phyloP scores from a whole-genome alignment of 2,797 vertebrate genomes.

The Coilia nasus region DNA sequence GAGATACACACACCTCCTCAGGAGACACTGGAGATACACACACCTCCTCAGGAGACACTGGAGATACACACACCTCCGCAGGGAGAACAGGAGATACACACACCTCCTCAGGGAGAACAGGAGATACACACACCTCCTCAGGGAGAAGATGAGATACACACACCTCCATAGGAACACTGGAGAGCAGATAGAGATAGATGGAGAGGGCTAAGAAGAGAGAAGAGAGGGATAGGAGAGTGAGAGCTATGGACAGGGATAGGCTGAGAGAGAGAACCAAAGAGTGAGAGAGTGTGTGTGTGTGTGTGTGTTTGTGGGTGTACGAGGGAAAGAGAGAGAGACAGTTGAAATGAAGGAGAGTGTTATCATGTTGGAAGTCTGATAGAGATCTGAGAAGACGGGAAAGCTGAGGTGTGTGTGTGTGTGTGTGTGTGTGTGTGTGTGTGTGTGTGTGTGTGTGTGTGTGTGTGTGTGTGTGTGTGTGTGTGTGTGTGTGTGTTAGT shows the following conservation, averaged over 20 bases:
- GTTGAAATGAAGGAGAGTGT: background rate
- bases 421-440: conserved; percentile 18
- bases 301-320: too few relatives aligned
- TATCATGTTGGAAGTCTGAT: background rate
- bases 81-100: background rate
- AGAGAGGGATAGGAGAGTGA: too few relatives aligned
- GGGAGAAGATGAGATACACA: too few relatives aligned
- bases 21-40: too few relatives aligned
- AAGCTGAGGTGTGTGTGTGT: background rate
- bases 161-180: too few relatives aligned
- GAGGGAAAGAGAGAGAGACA: background rate
- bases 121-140: background rate
- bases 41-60: background rate
- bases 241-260: too few relatives aligned
- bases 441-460: conserved; percentile 38
- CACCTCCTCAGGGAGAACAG: background rate
- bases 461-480: background rate
- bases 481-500: conserved; percentile 17
- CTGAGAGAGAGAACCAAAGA: background rate
- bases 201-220: too few relatives aligned
- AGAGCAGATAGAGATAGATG: too few relatives aligned
- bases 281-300: background rate
- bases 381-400: background rate
- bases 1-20: too few relatives aligned
- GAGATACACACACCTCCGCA: conserved; percentile 43